Evolutionary conservation across 2,888 invertebrate species (phyloP), one percentile per base, ranked within the genome.

Genomic region (Orthosia cruda): DNA sequence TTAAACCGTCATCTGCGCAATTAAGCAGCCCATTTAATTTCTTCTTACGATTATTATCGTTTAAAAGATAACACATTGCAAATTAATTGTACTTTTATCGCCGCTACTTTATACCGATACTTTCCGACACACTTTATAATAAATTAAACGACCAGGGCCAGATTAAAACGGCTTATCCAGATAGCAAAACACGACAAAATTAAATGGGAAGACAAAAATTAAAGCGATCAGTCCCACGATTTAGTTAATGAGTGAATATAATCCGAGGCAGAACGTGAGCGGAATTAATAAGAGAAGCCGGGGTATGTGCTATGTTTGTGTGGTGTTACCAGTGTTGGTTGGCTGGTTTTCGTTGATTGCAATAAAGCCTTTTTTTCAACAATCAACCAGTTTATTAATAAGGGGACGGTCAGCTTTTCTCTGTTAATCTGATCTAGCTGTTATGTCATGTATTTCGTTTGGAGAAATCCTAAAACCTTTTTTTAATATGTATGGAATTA

Each of bases 181-280:
- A 86, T 87, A 81, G 77, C 76, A 70, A 89, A 87, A 87, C 83
- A 85, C 80, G 88, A 88, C 89, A 85, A 91, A 92, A 91, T 91
- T 91, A 90, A 85, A 85, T 69, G 83, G 26, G 61, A 75, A 83
- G 71, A 80, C 80, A 82, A 85, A 87, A 87, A 83, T 85, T 71
- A 83, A 92, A 90, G 86, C 90, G 89, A 88, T 91, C 88, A 89
- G 88, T 79, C 72, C 84, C 83, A 87, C 89, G 89, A 89, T 90
- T 91, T 89, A 88, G 82, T 88, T 91, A 90, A 91, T 91, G 89
- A 90, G 89, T 88, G 88, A 90, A 89, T 89, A 89, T 89, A 89
- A 90, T 87, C 90, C 87, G 81, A 76, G 72, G 81, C 68, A 61
- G 76, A 77, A 84, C 89, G 89, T 89, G 91, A 87, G 80, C 84